Evolutionary conservation across 2,113 vertebrate genomes (phyloP), one percentile per base, ranked within the genome.

Genomic region (Callipepla squamata): DNA sequence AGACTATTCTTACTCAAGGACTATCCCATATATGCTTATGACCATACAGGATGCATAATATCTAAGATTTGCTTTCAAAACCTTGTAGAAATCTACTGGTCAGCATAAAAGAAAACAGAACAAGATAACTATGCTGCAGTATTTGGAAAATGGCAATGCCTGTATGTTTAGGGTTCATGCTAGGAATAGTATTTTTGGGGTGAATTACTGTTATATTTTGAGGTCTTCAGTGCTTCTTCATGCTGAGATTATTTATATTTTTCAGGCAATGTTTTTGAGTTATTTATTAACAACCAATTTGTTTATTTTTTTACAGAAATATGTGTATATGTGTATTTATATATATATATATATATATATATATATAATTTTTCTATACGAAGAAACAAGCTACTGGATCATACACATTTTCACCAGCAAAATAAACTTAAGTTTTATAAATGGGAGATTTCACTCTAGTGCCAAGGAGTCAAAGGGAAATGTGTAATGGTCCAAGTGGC

Each of bases 201-300:
- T 75, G 21, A 79, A 80, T 38, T 72, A 15, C 14, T 20, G 75
- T 17, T 32, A 47, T 11, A 53, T 84, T 80, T 88, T 89, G 8
- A 13, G 0, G 0, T 67, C 19, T 86, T 88, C 13, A 2, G 3
- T n/a, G 5, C 61, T 18, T 68, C 7, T 58, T 11, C 22, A 44
- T 22, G 32, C 23, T 13, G 0, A 70, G 11, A 80, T 58, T 70
- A 47, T 55, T 72, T 89, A 59, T 8, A 74, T 40, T 67, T 91
- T 84, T 88, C 16, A 75, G 25, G 11, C 11, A 67, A 5, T 0
- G 0, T 47, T 89, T 85, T 21, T 59, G 21, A 57, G 12, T 44
- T 51, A 65, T 8, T 73, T 11, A 69, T 2, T 2, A 48, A 0
- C 50, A 6, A 81, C 0, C 3, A 65, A 48, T 69, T 47, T n/a